Evolutionary conservation across 2,888 invertebrate genomes (phyloP), one percentile per base, ranked within the genome.

Genomic region (Dryomyza anilis): DNA sequence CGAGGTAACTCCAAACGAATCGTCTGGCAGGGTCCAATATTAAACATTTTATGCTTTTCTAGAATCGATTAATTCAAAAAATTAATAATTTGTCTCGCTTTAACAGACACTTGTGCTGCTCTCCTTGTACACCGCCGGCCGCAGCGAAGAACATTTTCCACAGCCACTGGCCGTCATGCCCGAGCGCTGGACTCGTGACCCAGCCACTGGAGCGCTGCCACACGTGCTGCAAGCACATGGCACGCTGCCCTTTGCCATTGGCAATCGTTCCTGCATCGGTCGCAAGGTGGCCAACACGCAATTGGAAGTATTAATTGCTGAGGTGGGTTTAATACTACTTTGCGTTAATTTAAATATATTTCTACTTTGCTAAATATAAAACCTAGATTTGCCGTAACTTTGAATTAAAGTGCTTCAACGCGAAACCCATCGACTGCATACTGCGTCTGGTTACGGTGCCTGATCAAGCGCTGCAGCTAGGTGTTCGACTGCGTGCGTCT

Each of bases 51-150:
- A n/a, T n/a, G n/a, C n/a, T n/a, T n/a, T n/a, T n/a, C n/a, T n/a
- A n/a, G n/a, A n/a, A n/a, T n/a, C n/a, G n/a, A n/a, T n/a, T n/a
- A n/a, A n/a, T n/a, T n/a, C n/a, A 3, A 21, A 50, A 50, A 10
- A 19, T 10, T 50, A 3, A 50, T 25, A 6, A 23, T 12, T 21
- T 68, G 4, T 39, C 3, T 39, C n/a, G 2, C 3, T 4, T 39
- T 12, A 6, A 10, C 86, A 95, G 91, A 92, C 93, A 58, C 85
- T 94, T 71, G 85, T 96, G 10, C 85, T 95, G 65, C 86, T 95
- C 74, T 96, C 95, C 21, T 86, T 95, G 60, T 96, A 92, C 79
- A 92, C 95, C 50, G 91, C 92, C 70, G 91, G 95, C 2, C 86
- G 94, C 61, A 89, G 93, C 81, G 84, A 87, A 1, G 79, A 83